Percentiles rank a stretch among this genome's conserved stretches.
Evolutionary conservation across 2,113 vertebrate species (phyloP).

Genomic region (Lonchura striata): DNA sequence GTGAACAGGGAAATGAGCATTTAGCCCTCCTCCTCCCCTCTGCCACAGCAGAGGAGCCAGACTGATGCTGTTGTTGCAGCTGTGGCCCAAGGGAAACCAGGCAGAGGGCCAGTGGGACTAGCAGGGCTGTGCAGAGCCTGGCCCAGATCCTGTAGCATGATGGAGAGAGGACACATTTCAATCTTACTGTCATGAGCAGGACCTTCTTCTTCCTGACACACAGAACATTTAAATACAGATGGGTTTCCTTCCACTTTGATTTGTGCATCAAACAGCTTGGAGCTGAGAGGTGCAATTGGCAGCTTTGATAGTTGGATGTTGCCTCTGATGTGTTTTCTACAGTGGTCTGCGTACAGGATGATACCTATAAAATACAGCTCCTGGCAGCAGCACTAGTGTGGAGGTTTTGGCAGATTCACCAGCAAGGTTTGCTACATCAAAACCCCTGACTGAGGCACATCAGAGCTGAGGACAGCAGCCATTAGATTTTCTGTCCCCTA

Average conservation of each 20-base stretch:
- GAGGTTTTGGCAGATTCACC: background rate
- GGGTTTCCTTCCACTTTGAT: background rate
- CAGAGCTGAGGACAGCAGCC: background rate
- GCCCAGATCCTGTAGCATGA: background rate
- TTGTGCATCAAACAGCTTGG: background rate
- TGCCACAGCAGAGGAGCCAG: background rate
- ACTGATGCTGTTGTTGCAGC: background rate
- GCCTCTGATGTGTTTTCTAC: background rate
- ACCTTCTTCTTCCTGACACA: background rate
- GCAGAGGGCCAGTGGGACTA: background rate
- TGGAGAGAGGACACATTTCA: background rate
- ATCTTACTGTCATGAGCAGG: background rate
- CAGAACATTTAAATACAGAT: background rate
- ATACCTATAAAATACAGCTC: background rate
- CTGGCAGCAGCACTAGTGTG: background rate
- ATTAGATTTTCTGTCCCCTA: background rate
- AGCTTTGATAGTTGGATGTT: background rate
- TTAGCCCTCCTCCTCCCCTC: background rate
- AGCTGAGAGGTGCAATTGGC: background rate
- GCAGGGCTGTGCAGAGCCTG: background rate
- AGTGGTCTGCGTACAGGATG: background rate
- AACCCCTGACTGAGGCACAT: background rate
- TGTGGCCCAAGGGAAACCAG: background rate
- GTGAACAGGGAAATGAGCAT: background rate
- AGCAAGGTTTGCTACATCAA: background rate